These are phyloP conservation scores for Arge pagana DNA, from an alignment of 2,888 invertebrate species.

Conservation along the genomic window DNA sequence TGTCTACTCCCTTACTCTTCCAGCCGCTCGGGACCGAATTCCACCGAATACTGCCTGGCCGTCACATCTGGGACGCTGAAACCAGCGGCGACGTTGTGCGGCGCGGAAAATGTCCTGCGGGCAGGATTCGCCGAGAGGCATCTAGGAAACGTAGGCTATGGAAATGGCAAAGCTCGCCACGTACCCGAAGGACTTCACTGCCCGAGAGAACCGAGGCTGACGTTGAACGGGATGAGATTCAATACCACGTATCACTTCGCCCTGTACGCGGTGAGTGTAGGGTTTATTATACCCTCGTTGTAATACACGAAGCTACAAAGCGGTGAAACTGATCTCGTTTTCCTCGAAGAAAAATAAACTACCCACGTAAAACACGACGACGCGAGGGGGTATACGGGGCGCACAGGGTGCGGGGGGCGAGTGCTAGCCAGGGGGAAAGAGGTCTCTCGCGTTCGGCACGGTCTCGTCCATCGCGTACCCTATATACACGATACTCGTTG, in stretches of 20 bases:
- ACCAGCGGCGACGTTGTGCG: slow-evolving; percentile 54
- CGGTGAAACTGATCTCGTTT: too few species aligned
- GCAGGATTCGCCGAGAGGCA: slow-evolving; percentile 31
- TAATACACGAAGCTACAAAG: too few species aligned
- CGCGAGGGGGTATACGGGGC: too few species aligned
- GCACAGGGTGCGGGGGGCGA: too few species aligned
- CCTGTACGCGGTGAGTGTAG: slow-evolving; percentile 53
- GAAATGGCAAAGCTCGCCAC: slow-evolving; percentile 40
- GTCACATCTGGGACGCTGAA: slow-evolving; percentile 51
- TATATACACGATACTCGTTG: too few species aligned
- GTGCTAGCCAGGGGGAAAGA: too few species aligned
- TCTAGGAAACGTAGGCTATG: slow-evolving; percentile 31
- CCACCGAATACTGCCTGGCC: slow-evolving; percentile 53
- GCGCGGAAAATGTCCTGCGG: slow-evolving; percentile 47
- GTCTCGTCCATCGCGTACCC: too few species aligned
- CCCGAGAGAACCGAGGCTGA: slow-evolving; percentile 50
- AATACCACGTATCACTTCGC: slow-evolving; percentile 56
- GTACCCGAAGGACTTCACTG: slow-evolving; percentile 55
- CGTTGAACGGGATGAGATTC: slow-evolving; percentile 53
- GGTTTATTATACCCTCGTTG: too few species aligned
- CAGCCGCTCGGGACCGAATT: slow-evolving; percentile 50
- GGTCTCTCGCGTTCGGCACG: too few species aligned
- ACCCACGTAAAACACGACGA: too few species aligned
- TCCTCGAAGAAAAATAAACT: too few species aligned
- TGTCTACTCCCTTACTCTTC: slow-evolving; percentile 29